Percentiles rank a stretch among this genome's conserved stretches.
Conservation (phyloP, 2,888 invertebrate genomes). For the Amorpha juglandis region DNA sequence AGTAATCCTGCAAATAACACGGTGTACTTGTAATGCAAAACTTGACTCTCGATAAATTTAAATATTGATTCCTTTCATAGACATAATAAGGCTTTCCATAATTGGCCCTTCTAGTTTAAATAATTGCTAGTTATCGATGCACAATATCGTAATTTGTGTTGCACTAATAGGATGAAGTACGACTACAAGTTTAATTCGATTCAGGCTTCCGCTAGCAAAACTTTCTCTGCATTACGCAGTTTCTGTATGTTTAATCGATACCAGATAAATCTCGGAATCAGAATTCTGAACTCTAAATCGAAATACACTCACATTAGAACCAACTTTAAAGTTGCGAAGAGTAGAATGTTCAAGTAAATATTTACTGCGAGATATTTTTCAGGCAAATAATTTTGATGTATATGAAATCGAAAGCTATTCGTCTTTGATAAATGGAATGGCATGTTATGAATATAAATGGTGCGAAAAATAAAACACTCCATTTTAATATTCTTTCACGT, state of each 20-base stretch:
- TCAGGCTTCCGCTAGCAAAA: slow-evolving; percentile 20
- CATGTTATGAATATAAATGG: too few species aligned
- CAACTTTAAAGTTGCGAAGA: slow-evolving; percentile 6
- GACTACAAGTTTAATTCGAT: slow-evolving; percentile 22
- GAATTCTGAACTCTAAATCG: slow-evolving; percentile 28
- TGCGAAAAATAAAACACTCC: too few species aligned
- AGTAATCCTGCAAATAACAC: too few species aligned
- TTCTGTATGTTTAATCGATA: slow-evolving; percentile 30
- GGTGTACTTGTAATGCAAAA: too few species aligned
- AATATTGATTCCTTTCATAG: too few species aligned
- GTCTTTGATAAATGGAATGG: too few species aligned
- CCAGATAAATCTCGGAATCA: slow-evolving; percentile 27
- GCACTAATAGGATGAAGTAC: slow-evolving; percentile 16
- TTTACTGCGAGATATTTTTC: background rate
- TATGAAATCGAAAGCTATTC: too few species aligned
- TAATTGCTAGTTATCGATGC: background rate
- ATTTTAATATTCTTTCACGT: too few species aligned
- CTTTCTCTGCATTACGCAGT: slow-evolving; percentile 26
- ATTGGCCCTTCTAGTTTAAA: background rate
- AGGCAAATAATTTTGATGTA: background rate
- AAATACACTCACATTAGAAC: slow-evolving; percentile 10
- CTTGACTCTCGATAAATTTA: too few species aligned
- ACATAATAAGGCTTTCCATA: background rate
- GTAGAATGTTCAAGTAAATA: background rate
- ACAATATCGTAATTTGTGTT: slow-evolving; percentile 17